Evolutionary conservation across 2,888 invertebrate species (phyloP).

Genomic region (Idaea biselata): DNA sequence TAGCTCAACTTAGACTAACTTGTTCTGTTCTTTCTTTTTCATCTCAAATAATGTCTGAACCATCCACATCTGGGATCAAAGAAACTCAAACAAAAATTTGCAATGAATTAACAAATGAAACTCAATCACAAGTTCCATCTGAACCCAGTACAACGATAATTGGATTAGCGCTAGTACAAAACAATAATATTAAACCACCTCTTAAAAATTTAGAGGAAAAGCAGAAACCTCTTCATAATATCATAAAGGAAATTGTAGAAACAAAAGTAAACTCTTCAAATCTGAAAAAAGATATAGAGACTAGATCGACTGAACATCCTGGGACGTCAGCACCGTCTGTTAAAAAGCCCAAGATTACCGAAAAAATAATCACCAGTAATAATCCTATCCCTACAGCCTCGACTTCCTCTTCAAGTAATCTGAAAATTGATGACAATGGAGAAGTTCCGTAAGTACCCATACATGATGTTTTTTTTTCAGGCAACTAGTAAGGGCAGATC

Average conservation of each 20-base stretch:
- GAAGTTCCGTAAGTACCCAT: constrained; percentile 50
- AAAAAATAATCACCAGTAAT: background rate
- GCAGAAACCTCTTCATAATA: background rate
- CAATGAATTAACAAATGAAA: constrained; percentile 7
- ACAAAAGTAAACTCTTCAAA: background rate
- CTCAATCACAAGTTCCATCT: background rate
- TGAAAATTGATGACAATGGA: constrained; percentile 23
- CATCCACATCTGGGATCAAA: constrained; percentile 30
- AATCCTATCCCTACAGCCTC: background rate
- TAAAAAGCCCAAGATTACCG: background rate
- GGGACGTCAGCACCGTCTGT: background rate
- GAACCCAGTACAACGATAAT: constrained; percentile 1
- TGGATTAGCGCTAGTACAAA: constrained; percentile 1
- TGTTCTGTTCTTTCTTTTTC: constrained; percentile 83
- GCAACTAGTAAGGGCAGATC: too few relatives aligned
- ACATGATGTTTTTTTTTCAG: too few relatives aligned
- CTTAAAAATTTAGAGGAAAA: background rate
- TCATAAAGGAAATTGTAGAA: background rate
- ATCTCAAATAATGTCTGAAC: constrained; percentile 61
- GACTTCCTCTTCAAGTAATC: constrained; percentile 3
- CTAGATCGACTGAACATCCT: background rate
- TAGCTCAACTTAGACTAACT: constrained; percentile 87
- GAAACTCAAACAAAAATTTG: constrained; percentile 8
- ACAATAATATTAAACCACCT: background rate
- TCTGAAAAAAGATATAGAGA: background rate